Evolutionary conservation across 2,888 invertebrate species (phyloP).

Genomic region (Leucoma salicis): DNA sequence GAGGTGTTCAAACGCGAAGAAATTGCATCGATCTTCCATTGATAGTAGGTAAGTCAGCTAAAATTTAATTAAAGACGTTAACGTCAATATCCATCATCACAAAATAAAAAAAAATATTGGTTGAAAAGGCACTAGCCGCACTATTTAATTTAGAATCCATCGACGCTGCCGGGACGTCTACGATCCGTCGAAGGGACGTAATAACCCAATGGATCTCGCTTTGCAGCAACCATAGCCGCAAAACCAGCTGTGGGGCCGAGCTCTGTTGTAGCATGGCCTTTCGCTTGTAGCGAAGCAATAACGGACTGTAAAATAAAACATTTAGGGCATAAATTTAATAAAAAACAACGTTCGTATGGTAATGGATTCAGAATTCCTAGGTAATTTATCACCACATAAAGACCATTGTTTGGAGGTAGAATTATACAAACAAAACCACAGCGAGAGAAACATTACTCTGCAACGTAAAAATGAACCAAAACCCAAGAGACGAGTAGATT

Average conservation of each 20-base stretch:
- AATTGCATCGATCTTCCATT: conserved; percentile 2
- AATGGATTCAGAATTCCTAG: too few relatives aligned
- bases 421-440: too few relatives aligned
- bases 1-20: too few relatives aligned
- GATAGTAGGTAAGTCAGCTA: neutral
- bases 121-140: too few relatives aligned
- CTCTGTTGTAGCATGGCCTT: conserved; percentile 76
- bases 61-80: neutral
- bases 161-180: conserved; percentile 75
- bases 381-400: too few relatives aligned
- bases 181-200: conserved; percentile 64
- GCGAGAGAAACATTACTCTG: too few relatives aligned
- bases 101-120: too few relatives aligned
- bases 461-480: too few relatives aligned
- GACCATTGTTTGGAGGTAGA: too few relatives aligned
- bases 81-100: too few relatives aligned
- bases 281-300: conserved; percentile 62
- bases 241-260: conserved; percentile 81
- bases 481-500: too few relatives aligned
- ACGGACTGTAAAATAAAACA: conserved; percentile 50
- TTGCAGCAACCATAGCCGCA: conserved; percentile 83
- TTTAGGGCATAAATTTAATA: neutral
- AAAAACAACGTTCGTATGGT: too few relatives aligned
- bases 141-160: conserved; percentile 56
- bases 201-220: conserved; percentile 63